Base-by-base conservation (phyloP, 92 coral and sea anemone genomes). In the Bergia puertoricense region DNA sequence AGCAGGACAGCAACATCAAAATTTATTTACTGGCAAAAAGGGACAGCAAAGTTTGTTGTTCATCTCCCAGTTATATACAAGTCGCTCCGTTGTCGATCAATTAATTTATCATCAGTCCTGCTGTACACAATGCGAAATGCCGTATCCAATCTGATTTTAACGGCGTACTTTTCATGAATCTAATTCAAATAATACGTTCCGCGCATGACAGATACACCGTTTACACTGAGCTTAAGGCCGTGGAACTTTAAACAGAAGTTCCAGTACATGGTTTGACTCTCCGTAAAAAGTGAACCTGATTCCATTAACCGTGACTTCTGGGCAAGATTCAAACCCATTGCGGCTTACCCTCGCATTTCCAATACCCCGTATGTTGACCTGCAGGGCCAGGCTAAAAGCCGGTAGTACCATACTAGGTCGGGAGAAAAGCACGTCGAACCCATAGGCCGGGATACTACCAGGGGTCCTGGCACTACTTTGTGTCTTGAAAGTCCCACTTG, bases 401-500 rank as follows among this genome's bases (percentile, higher is more conserved):
- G 85, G 85, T 13, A 81, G 85, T 8, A 81, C 2, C 75, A 81
- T 81, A 41, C 85, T 81, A 3, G 85, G 85, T 6, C 85, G 85
- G 16, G 38, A 30, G 68, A 81, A 81, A 43, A 81, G 38, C 48
- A 81, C 85, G 22, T 81, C 73, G n/a, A 81, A 81, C 43, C 85
- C 74, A 37, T 81, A 81, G 38, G 85, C 85, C 44, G 85, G 85
- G 8, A 65, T 81, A 11, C 85, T 59, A 1, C 85, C 85, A 1
- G 85, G 85, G 18, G 85, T 81, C 30, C 85, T 59, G 5, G 85
- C 85, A 16, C 85, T 81, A 43, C 85, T 81, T 41, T 81, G 85
- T 1, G 85, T 81, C 85, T 81, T 57, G 6, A 81, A 57, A 81
- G 45, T 81, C 46, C 74, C 74, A 36, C 72, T 81, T n/a, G 56